Percentiles rank a stretch among this genome's conserved stretches.
phyloP scores from a whole-genome alignment of 1,140 invertebrate species.

The Ericerus pela region DNA sequence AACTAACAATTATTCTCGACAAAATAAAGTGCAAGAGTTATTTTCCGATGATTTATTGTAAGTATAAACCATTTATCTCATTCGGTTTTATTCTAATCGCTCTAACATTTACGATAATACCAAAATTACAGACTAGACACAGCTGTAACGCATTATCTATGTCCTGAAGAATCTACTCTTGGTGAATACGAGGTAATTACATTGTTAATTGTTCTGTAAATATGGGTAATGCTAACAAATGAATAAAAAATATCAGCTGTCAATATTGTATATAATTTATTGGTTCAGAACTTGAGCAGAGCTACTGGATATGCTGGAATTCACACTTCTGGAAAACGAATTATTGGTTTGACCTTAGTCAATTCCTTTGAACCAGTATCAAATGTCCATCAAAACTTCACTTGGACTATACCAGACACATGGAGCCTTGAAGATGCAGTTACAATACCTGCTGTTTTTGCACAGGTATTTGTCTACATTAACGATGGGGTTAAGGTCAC shows the following conservation, averaged over 20 bases:
- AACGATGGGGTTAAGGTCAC: no score
- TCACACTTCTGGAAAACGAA: slow-evolving; percentile 50
- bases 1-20: background rate
- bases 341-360: slow-evolving; percentile 91
- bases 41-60: no score
- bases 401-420: slow-evolving; percentile 75
- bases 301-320: slow-evolving; percentile 87
- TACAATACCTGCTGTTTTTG: slow-evolving; percentile 84
- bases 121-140: no score
- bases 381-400: slow-evolving; percentile 49
- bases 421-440: slow-evolving; percentile 86
- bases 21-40: background rate
- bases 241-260: background rate
- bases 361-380: slow-evolving; percentile 34
- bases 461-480: no score
- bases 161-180: no score
- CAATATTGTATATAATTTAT: background rate
- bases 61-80: no score
- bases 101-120: no score
- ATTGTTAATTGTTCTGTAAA: no score
- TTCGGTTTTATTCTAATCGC: no score
- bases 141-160: no score
- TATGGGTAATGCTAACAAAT: no score
- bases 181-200: no score
- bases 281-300: slow-evolving; percentile 69